Base-by-base conservation (phyloP, 1,140 invertebrate species). In the Brachionus sp. region DNA sequence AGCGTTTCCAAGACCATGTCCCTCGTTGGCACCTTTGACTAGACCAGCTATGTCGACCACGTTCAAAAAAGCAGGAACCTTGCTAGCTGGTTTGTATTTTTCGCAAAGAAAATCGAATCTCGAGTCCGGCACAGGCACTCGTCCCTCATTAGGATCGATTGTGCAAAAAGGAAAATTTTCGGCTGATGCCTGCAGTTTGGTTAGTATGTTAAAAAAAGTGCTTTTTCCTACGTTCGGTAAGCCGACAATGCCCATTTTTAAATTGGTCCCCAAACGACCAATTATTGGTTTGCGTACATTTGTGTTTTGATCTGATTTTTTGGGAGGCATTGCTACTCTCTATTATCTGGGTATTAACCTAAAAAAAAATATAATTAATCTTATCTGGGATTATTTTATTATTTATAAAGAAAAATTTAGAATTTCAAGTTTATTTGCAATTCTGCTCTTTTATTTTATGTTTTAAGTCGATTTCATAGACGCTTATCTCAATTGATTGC, bases 121-220 rank as follows among this genome's bases (percentile, higher is more conserved):
- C 39, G 92, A 91, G 90, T 99, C 97, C 6, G 96, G 96, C 5
- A 99, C 96, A n/a, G 97, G 95, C 85, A 99, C 97, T 86, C 97
- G 92, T 94, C 94, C 93, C 93, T 99, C 97, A 95, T 99, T 99
- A 25, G 98, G 98, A 91, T 99, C 96, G 87, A 99, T 99, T 87
- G 98, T 99, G 91, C 98, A 99, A 91, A 99, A 99, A 5, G 98
- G 97, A 89, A 98, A 98, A 87, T 99, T 98, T 90, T 98, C 95
- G 78, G 97, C 96, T 80, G 95, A 92, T 9, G 95, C 97, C 86
- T 95, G 93, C 88, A 95, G 97, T 88, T 98, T 96, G 16, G 96
- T 98, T 39, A 99, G 89, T 0, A 99, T 96, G 90, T 99, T 99
- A 91, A 99, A 99, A 90, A 99, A 99, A 53, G 98, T 98, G 5